Evolutionary conservation across 1,140 invertebrate genomes (phyloP).

Genomic region (Zaprionus vittiger): DNA sequence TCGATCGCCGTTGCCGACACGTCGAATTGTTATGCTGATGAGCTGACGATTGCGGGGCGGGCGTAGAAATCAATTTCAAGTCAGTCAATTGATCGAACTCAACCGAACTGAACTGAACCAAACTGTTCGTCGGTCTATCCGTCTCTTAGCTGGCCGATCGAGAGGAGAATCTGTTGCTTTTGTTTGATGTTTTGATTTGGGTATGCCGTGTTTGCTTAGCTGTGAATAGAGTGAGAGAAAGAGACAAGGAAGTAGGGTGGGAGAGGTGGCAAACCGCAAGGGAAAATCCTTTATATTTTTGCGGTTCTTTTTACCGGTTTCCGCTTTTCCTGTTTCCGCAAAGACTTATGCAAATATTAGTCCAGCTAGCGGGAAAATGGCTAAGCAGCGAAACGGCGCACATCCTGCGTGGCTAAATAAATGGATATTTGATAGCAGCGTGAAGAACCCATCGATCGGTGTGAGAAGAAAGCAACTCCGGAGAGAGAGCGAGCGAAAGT

Average conservation of each 20-base stretch:
- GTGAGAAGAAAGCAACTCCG: slow-evolving; percentile 43
- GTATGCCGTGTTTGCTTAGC: slow-evolving; percentile 63
- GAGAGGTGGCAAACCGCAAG: slow-evolving; percentile 17
- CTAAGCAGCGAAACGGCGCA: slow-evolving; percentile 4
- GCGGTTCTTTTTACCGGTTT: slow-evolving; percentile 38
- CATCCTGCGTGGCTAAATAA: slow-evolving; percentile 53
- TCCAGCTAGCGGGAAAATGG: slow-evolving; percentile 21
- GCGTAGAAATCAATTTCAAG: slow-evolving; percentile 68
- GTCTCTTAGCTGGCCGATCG: slow-evolving; percentile 25
- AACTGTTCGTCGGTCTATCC: slow-evolving; percentile 3
- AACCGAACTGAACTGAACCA: background rate
- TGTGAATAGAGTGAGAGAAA: slow-evolving; percentile 34
- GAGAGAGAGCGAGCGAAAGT: background rate
- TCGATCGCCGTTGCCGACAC: slow-evolving; percentile 2
- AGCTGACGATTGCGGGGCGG: slow-evolving; percentile 37
- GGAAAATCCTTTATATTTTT: background rate
- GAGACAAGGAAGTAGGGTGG: background rate
- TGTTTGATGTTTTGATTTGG: slow-evolving; percentile 55
- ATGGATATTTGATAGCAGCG: slow-evolving; percentile 63
- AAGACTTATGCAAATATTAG: slow-evolving; percentile 74
- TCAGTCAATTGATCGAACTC: slow-evolving; percentile 24
- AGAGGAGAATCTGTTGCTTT: slow-evolving; percentile 59
- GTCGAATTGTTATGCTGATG: slow-evolving; percentile 68
- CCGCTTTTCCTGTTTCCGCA: slow-evolving; percentile 60
- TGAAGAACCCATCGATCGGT: slow-evolving; percentile 35